These are phyloP conservation scores for Antrozous pallidus DNA, from an alignment of 2,797 vertebrate genomes.

Conservation along the genomic window DNA sequence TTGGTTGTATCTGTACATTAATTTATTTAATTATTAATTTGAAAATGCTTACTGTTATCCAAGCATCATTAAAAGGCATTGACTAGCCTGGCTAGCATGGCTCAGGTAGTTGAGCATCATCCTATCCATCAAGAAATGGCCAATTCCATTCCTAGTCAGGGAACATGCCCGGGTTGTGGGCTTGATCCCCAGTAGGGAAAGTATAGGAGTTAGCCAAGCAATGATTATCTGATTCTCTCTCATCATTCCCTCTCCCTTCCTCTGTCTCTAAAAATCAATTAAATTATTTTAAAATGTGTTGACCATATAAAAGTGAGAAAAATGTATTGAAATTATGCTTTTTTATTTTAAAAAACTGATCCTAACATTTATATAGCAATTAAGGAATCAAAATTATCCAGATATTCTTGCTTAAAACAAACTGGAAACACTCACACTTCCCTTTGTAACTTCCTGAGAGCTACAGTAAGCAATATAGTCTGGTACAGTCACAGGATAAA, in stretches of 20 bases:
- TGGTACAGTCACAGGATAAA: neutral
- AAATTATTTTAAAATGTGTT: neutral
- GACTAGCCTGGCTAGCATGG: neutral
- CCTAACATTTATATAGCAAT: neutral
- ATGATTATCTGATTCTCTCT: too few species aligned
- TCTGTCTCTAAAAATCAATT: too few species aligned
- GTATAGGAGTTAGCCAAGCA: too few species aligned
- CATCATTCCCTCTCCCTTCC: too few species aligned
- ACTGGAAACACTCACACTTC: neutral
- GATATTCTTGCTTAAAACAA: neutral
- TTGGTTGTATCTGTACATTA: neutral
- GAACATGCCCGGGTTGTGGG: too few species aligned
- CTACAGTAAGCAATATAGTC: neutral
- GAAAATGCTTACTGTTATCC: neutral
- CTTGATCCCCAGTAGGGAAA: too few species aligned
- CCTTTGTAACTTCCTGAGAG: neutral
- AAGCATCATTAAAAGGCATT: neutral
- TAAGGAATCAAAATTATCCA: neutral
- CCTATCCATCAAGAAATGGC: too few species aligned
- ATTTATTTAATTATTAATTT: neutral
- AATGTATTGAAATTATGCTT: neutral
- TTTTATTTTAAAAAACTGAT: neutral
- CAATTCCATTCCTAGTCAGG: too few species aligned
- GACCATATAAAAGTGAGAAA: neutral
- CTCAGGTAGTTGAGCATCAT: too few species aligned